Evolutionary conservation across 2,797 vertebrate genomes (phyloP), one percentile per base, ranked within the genome.

Genomic region (Kryptolebias ocellatus): DNA sequence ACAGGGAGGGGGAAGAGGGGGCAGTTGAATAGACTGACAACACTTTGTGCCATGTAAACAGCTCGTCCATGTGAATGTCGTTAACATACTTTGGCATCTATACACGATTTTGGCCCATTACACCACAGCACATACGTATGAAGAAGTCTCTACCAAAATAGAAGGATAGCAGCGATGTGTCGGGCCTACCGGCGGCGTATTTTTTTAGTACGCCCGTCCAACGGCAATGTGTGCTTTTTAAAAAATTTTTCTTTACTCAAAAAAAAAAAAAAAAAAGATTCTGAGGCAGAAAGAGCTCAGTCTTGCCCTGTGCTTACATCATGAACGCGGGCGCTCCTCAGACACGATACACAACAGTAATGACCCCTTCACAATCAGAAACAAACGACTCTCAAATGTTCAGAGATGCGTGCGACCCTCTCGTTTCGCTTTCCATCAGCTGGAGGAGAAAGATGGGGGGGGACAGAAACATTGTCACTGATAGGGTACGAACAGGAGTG

Each of bases 61-160:
- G 85, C 73, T 87, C 24, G 88, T 92, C 90, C 76, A 80, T 78
- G 87, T 89, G 85, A 90, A 89, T 83, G 90, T 87, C 89, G 70
- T 52, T 57, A 78, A 87, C 88, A 85, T 84, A 89, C 92, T 93
- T 93, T 93, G 92, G 92, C 90, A 89, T 93, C 86, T 88, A 72
- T 89, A 89, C 77, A 53, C 46, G 70, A 72, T 84, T 85, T 90
- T 81, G 85, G 87, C 83, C 86, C 83, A 62, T 72, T 68, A 81
- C 78, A 70, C 81, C 78, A 81, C 78, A 51, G 78, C 66, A 88
- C 74, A 74, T 56, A 79, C 79, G 54, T 6, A 81, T 27, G 81
- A 60, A 86, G 71, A 74, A 83, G 80, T 76, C 34, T 75, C 15
- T 5, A 44, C 24, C 15, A 54, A 34, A 62, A 53, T 55, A 56